A percentile compares a stretch with the other conserved stretches of the same genome.
These are phyloP conservation scores for Trinorchestia longiramus DNA, from an alignment of 1,140 invertebrate species.

Conservation along the genomic window DNA sequence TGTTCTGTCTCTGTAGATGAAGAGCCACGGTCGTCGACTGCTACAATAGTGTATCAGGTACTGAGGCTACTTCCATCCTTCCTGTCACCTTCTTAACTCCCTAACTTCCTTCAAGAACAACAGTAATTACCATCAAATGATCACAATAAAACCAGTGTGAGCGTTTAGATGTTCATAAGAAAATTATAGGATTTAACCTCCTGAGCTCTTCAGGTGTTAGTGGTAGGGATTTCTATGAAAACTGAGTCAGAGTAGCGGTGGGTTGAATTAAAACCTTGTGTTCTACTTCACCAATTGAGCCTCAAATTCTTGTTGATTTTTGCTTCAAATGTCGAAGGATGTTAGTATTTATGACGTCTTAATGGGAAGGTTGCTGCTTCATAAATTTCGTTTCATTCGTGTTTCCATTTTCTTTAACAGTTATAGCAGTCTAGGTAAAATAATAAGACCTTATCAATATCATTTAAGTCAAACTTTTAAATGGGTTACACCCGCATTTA, in stretches of 20 bases:
- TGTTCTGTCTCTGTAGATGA: neutral
- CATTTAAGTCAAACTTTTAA: neutral
- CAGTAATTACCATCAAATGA: neutral
- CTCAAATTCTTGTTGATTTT: neutral
- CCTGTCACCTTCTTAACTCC: neutral
- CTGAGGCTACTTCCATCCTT: neutral
- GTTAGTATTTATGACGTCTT: neutral
- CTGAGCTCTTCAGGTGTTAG: neutral
- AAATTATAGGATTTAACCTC: neutral
- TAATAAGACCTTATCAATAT: neutral
- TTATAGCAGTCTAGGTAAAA: too few species aligned
- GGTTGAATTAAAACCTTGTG: too few species aligned
- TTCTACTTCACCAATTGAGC: too few species aligned
- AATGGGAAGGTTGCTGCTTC: neutral
- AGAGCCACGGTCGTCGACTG: neutral
- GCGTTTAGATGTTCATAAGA: neutral
- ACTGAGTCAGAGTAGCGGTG: too few species aligned
- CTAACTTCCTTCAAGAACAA: neutral
- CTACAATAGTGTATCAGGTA: constrained; percentile 22
- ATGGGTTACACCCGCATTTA: neutral
- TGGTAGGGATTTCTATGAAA: neutral
- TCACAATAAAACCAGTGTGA: neutral
- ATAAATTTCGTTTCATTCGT: neutral
- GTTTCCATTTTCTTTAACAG: neutral
- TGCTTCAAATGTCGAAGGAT: neutral